phyloP scores from a whole-genome alignment of 2,797 vertebrate genomes.

The Micrastur ruficollis region DNA sequence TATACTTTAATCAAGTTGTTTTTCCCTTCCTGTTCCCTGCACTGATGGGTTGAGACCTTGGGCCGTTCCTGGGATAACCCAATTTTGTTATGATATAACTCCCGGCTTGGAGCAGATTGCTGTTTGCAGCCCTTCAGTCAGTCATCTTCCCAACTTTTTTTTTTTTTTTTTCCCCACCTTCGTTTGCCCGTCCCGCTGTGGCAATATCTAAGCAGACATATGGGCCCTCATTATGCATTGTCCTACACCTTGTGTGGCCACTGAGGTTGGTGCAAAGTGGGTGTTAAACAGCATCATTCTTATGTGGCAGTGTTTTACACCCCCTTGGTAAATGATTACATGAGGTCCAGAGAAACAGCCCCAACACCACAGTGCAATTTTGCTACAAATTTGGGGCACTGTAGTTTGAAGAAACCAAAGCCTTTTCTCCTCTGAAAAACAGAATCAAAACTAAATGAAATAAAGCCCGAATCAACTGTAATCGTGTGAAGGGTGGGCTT shows the following conservation, averaged over 20 bases:
- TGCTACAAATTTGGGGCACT: neutral
- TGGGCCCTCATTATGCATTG: neutral
- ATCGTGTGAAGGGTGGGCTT: neutral
- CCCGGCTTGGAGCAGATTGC: neutral
- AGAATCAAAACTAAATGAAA: neutral
- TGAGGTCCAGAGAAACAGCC: neutral
- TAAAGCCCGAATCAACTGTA: neutral
- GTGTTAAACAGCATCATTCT: neutral
- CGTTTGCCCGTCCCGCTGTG: neutral
- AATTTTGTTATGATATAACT: neutral
- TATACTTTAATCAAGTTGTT: neutral
- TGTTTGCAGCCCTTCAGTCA: neutral
- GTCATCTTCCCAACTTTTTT: neutral
- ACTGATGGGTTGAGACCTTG: neutral
- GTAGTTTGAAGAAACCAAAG: neutral
- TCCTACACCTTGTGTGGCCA: constrained; percentile 23
- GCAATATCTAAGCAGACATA: neutral
- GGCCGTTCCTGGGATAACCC: neutral
- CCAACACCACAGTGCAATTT: neutral
- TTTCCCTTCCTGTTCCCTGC: neutral
- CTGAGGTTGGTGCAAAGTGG: neutral
- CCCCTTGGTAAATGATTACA: neutral
- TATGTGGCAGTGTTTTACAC: neutral
- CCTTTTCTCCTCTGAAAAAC: neutral
- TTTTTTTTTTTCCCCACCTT: neutral